phyloP scores from a whole-genome alignment of 2,797 vertebrate genomes.

The Smutsia temminckii region DNA sequence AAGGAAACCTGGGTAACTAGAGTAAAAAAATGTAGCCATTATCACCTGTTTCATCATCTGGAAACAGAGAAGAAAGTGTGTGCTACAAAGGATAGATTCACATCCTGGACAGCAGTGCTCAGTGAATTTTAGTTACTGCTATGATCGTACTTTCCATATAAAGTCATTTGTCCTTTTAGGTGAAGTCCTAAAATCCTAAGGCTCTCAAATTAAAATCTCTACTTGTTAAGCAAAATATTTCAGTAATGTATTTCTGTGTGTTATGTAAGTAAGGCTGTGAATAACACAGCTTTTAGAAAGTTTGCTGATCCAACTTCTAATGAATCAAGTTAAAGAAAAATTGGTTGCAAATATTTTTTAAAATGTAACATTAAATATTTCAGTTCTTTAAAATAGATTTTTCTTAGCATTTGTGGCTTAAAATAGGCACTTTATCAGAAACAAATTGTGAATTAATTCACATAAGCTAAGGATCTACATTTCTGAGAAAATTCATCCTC shows the following conservation, averaged over 20 bases:
- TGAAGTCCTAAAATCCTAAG: not conserved
- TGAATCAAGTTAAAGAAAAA: conserved; percentile 3
- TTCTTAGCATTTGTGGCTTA: conserved; percentile 16
- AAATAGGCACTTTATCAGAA: not conserved
- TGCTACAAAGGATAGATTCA: not conserved
- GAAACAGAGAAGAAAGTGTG: not conserved
- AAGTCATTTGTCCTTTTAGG: not conserved
- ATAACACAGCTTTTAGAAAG: not conserved
- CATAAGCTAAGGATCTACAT: not conserved
- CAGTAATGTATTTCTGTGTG: not conserved
- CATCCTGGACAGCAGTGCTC: not conserved
- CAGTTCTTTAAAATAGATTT: conserved; percentile 31
- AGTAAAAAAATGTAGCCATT: not conserved
- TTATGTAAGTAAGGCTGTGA: not conserved
- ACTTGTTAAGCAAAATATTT: not conserved
- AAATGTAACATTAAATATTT: conserved; percentile 17
- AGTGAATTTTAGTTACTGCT: not conserved
- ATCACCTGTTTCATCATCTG: not conserved
- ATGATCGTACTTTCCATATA: not conserved
- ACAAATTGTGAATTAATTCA: not conserved
- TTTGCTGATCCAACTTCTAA: not conserved
- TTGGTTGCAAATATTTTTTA: conserved; percentile 37
- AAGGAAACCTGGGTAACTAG: not conserved
- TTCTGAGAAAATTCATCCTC: not conserved
- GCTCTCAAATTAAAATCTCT: not conserved